phyloP scores from a whole-genome alignment of 2,888 invertebrate genomes.

The Gerosis bhagava region DNA sequence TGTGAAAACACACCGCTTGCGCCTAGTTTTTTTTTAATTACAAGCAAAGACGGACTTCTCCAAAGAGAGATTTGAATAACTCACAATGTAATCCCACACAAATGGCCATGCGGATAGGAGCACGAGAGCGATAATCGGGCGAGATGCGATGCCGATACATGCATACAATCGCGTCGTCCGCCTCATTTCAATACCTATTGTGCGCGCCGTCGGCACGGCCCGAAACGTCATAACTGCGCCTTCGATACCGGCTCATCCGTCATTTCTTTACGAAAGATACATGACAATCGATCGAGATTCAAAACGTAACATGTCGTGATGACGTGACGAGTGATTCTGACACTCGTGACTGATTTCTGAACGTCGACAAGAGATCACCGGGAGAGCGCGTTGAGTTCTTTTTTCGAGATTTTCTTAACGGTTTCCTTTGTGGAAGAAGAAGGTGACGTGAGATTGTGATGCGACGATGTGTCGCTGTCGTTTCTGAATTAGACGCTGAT shows the following conservation, averaged over 20 bases:
- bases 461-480: conserved; percentile 70
- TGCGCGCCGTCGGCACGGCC: conserved; percentile 42
- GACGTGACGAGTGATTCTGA: conserved; percentile 65
- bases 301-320: conserved; percentile 59
- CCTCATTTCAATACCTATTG: conserved; percentile 77
- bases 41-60: conserved; percentile 36
- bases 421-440: conserved; percentile 50
- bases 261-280: conserved; percentile 64
- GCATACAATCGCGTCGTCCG: conserved; percentile 51
- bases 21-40: conserved; percentile 32
- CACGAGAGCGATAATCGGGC: conserved; percentile 65
- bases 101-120: conserved; percentile 62
- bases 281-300: conserved; percentile 66
- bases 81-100: conserved; percentile 69
- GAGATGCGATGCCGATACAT: conserved; percentile 69
- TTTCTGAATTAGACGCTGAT: conserved; percentile 65
- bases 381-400: conserved; percentile 42
- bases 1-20: conserved; percentile 48
- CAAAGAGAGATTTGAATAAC: conserved; percentile 57
- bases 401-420: conserved; percentile 51
- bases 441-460: conserved; percentile 59
- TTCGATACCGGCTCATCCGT: conserved; percentile 61
- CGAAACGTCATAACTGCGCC: conserved; percentile 58
- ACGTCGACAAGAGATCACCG: conserved; percentile 57
- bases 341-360: conserved; percentile 54